Base-by-base conservation (phyloP, 2,888 invertebrate genomes). In the Bellardia pandia region DNA sequence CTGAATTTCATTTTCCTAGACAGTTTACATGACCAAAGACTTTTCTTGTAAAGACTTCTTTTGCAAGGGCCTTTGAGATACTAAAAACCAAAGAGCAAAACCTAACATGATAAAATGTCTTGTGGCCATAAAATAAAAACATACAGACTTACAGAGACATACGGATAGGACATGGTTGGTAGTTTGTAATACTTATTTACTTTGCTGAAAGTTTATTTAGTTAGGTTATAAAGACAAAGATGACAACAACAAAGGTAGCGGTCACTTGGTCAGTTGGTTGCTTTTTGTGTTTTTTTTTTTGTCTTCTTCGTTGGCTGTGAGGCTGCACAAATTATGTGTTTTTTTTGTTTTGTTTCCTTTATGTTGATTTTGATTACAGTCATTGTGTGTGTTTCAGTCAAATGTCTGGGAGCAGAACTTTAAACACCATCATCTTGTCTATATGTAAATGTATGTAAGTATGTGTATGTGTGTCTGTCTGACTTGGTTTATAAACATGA, bases 181-280 rank as follows among this genome's bases (percentile, higher is more conserved):
- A 37, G 23, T 48, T 64, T 58, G 40, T 16, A 56, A 62, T 74
- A 37, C 6, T 13, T 45, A 13, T 13, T 45, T 13, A 13, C 13
- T 81, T 74, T 66, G 42, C 37, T 45, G 37, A 81, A 58, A 69
- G 45, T 60, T 76, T 69, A 33, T 71, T 53, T 53, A 71, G 69
- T 69, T 83, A 53, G 76, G 75, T 83, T 77, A 81, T 66, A 69
- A 69, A 69, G 62, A 62, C 69, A 53, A 62, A 76, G 60, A 56
- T 42, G 23, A 58, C 23, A 64, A 75, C 42, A 82, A 81, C 66
- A 74, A 72, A 42, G 80, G 56, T 76, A 66, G 62, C 68, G 86
- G 86, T 86, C 84, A 86, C 72, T 86, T 84, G 86, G 86, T 86
- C 86, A 86, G 84, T 80, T 84, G 86, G 86, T 77, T 80, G 77